Percentiles rank a stretch among this genome's conserved stretches.
Conservation (phyloP, 2,113 vertebrate species). For the Macroglossus sobrinus region DNA sequence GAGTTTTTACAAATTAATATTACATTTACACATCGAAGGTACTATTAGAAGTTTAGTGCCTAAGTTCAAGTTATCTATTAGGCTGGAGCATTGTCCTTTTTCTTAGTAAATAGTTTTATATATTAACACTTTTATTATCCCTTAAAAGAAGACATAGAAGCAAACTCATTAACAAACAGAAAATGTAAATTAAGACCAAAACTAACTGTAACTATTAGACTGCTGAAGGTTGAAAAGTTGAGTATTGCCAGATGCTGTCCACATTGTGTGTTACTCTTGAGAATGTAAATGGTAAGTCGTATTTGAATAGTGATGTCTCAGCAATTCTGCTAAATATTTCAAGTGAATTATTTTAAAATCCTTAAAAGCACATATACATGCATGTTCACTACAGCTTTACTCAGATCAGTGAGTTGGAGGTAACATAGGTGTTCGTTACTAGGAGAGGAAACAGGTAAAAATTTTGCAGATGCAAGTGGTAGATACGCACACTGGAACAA, state of each 20-base stretch:
- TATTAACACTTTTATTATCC: background rate
- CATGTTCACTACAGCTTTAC: background rate
- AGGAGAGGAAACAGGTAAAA: background rate
- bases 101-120: background rate
- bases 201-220: background rate
- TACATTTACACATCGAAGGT: background rate
- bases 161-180: background rate
- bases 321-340: background rate
- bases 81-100: background rate
- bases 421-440: background rate
- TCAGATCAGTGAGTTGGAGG: background rate
- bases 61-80: background rate
- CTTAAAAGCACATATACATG: background rate
- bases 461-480: background rate
- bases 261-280: background rate
- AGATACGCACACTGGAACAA: background rate
- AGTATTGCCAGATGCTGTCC: background rate
- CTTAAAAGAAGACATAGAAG: background rate
- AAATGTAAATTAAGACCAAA: background rate
- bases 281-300: background rate
- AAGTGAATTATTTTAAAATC: background rate
- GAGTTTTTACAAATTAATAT: background rate
- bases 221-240: background rate
- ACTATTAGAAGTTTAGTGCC: background rate
- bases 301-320: background rate